phyloP scores from a whole-genome alignment of 2,797 vertebrate genomes.

The Scolopax bukidnonensis region DNA sequence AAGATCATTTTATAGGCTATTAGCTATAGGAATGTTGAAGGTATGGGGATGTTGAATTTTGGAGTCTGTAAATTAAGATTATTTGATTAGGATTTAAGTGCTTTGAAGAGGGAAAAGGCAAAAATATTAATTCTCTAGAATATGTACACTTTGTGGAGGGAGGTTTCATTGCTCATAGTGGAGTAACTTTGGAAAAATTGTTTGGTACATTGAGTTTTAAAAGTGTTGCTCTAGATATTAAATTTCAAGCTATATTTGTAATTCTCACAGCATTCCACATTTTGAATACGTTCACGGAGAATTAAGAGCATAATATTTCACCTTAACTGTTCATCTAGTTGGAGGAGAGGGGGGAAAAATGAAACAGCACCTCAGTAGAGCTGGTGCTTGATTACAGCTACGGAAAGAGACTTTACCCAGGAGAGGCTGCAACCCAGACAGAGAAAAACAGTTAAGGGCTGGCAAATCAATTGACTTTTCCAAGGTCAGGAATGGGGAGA shows the following conservation, averaged over 20 bases:
- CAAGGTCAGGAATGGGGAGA: neutral
- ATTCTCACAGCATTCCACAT: neutral
- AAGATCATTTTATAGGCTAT: neutral
- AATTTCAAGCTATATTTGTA: neutral
- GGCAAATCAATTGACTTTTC: conserved; percentile 6
- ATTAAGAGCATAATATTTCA: neutral
- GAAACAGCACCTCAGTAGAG: neutral
- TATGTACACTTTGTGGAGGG: neutral
- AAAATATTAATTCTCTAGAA: neutral
- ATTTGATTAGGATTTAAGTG: neutral
- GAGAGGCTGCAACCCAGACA: conserved; percentile 4
- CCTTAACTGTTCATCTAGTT: neutral
- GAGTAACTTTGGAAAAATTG: neutral
- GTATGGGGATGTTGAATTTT: neutral
- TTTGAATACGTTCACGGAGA: neutral
- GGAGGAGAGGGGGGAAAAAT: neutral
- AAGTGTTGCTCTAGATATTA: neutral
- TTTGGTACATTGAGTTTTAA: neutral
- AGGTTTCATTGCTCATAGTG: neutral
- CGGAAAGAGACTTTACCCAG: neutral
- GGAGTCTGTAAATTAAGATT: neutral
- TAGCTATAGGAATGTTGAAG: neutral
- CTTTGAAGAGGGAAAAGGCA: neutral
- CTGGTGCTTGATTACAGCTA: neutral
- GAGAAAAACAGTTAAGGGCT: neutral